These are phyloP conservation scores for Lagopus muta DNA, from an alignment of 2,113 vertebrate genomes.

Conservation along the genomic window DNA sequence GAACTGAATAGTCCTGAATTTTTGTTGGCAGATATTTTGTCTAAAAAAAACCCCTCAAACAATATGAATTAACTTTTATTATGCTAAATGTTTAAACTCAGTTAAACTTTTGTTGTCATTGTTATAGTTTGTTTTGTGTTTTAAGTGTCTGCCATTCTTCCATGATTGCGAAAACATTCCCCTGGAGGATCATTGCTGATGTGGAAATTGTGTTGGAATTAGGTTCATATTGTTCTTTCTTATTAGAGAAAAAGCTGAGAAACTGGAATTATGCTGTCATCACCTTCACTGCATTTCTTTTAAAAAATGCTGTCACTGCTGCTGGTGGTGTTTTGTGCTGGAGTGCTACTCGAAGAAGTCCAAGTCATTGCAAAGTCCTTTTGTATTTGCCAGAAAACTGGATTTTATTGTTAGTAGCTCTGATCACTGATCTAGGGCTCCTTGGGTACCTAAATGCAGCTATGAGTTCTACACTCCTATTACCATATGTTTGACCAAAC, in stretches of 20 bases:
- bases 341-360: not conserved
- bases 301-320: not conserved
- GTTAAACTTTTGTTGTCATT: not conserved
- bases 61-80: not conserved
- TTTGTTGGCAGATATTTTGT: not conserved
- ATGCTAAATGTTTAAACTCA: not conserved
- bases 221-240: not conserved
- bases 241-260: not conserved
- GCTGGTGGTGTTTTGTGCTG: not conserved
- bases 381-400: not conserved
- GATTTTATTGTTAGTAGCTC: not conserved
- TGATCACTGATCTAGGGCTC: not conserved
- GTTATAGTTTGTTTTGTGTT: not conserved
- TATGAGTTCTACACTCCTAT: not conserved
- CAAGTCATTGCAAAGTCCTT: not conserved
- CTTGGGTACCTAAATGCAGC: not conserved
- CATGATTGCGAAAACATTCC: not conserved
- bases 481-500: not conserved
- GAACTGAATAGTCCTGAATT: not conserved
- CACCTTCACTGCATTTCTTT: not conserved
- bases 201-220: not conserved
- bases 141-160: not conserved
- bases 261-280: not conserved
- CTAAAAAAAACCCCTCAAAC: not conserved
- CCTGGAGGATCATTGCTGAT: not conserved